phyloP scores from a whole-genome alignment of 2,113 vertebrate genomes.

The Gallinago jamesoni region DNA sequence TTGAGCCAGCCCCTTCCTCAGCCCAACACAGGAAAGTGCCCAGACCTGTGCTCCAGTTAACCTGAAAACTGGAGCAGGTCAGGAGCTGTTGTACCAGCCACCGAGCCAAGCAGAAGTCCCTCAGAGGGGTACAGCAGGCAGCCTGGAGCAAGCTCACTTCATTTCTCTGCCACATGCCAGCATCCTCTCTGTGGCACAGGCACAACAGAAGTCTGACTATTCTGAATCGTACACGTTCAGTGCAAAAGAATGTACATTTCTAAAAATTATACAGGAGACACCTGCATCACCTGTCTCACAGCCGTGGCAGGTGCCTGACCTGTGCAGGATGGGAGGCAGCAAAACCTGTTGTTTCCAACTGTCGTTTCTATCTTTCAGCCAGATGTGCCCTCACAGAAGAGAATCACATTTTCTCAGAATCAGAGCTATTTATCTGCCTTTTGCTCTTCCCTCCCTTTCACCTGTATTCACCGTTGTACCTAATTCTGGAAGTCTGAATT shows the following conservation, averaged over 20 bases:
- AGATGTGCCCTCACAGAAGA: neutral
- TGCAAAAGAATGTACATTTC: neutral
- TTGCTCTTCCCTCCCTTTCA: neutral
- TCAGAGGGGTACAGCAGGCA: neutral
- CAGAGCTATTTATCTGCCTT: neutral
- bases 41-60: accelerated
- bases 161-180: accelerated
- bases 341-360: neutral
- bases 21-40: neutral
- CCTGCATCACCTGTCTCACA: accelerated
- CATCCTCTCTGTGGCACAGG: neutral
- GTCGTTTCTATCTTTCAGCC: neutral
- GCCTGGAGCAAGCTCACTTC: neutral
- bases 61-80: neutral
- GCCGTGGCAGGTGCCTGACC: neutral
- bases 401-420: neutral
- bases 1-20: neutral
- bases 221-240: accelerated
- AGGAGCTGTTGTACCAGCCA: neutral
- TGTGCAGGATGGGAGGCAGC: accelerated
- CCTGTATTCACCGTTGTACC: neutral
- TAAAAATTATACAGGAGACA: accelerated
- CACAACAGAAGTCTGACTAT: neutral
- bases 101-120: accelerated
- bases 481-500: neutral